Conservation (phyloP, 2,888 invertebrate genomes). For the Eumerus sabulonum region DNA sequence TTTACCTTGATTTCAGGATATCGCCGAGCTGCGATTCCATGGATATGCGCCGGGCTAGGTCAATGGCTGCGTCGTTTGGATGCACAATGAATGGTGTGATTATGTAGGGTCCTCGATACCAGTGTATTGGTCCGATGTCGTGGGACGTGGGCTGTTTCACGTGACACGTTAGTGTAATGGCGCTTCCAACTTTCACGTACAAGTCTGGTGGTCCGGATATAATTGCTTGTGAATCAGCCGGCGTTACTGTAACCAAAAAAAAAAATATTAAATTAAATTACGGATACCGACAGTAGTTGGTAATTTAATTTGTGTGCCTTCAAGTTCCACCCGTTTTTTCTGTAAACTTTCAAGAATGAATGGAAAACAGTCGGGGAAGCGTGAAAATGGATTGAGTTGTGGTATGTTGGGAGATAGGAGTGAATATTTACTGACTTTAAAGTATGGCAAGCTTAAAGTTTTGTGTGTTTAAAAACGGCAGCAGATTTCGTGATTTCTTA, state of each 20-base stretch:
- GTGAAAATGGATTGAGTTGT: too few species aligned
- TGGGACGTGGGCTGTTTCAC: slow-evolving; percentile 84
- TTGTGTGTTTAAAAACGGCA: too few species aligned
- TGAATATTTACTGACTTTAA: too few species aligned
- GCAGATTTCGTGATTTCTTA: too few species aligned
- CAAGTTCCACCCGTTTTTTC: too few species aligned
- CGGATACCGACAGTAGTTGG: too few species aligned
- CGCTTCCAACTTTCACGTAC: slow-evolving; percentile 87
- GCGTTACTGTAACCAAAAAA: slow-evolving; percentile 73
- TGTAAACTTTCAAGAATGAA: too few species aligned
- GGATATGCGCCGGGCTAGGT: slow-evolving; percentile 76
- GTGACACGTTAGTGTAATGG: slow-evolving; percentile 85
- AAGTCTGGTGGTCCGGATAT: slow-evolving; percentile 85
- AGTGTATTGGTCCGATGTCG: slow-evolving; percentile 86
- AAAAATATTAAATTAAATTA: slow-evolving; percentile 1
- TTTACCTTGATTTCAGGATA: slow-evolving; percentile 84
- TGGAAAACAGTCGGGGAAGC: too few species aligned
- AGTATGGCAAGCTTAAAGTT: too few species aligned
- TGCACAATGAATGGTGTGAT: slow-evolving; percentile 77
- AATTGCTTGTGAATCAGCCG: slow-evolving; percentile 84
- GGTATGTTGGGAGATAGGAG: too few species aligned
- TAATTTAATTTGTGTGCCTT: too few species aligned
- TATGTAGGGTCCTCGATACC: slow-evolving; percentile 82
- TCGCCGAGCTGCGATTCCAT: slow-evolving; percentile 80
- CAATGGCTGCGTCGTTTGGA: slow-evolving; percentile 77